Conservation (phyloP, 2,797 vertebrate genomes). For the Myotis findleyi region DNA sequence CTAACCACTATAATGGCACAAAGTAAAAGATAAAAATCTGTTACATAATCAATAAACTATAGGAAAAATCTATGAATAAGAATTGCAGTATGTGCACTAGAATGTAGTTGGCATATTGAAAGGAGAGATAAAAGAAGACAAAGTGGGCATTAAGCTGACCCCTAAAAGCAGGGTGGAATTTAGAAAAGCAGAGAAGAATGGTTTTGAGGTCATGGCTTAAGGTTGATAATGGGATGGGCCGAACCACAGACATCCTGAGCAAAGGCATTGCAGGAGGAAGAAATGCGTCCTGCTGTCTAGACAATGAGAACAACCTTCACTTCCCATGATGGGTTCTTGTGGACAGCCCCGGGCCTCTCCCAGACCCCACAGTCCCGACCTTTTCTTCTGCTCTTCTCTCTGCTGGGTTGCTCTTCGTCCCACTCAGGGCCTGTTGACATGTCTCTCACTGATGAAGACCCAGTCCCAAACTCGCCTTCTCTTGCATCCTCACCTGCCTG, state of each 20-base stretch:
- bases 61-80: not conserved
- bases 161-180: not conserved
- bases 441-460: not conserved
- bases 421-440: not conserved
- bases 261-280: rapidly evolving
- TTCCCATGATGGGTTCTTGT: rapidly evolving
- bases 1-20: not conserved
- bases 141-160: not conserved
- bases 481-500: not conserved
- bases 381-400: not conserved
- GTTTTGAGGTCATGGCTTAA: not conserved
- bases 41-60: not conserved
- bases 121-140: not conserved
- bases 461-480: not conserved
- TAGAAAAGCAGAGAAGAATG: not conserved
- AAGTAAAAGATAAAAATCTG: not conserved
- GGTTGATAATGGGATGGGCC: not conserved
- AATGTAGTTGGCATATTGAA: not conserved
- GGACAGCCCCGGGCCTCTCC: not conserved
- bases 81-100: not conserved
- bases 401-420: not conserved
- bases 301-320: not conserved
- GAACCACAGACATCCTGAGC: not conserved
- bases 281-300: not conserved
- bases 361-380: not conserved